These are phyloP conservation scores for Thunnus thynnus DNA, from an alignment of 2,113 vertebrate species.

Conservation along the genomic window DNA sequence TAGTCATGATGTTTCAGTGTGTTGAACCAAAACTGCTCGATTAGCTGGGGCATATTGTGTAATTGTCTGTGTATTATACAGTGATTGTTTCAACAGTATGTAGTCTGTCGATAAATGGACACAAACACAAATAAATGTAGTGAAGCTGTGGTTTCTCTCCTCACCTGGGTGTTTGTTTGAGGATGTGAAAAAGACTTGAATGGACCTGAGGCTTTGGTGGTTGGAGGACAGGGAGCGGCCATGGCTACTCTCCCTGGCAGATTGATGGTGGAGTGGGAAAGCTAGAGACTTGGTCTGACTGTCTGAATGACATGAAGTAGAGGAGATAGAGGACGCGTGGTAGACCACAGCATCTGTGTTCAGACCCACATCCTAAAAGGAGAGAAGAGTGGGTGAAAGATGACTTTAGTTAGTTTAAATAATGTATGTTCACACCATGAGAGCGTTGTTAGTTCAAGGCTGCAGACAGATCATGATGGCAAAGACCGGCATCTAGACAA, in stretches of 20 bases:
- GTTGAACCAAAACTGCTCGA: too few relatives aligned
- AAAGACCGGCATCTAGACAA: too few relatives aligned
- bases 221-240: conserved; percentile 44
- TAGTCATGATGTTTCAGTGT: too few relatives aligned
- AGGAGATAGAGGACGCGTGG: conserved; percentile 19
- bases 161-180: conserved; percentile 76
- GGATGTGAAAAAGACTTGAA: conserved; percentile 47
- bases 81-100: too few relatives aligned
- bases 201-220: conserved; percentile 51
- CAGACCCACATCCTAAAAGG: conserved; percentile 68
- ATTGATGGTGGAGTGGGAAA: conserved; percentile 54
- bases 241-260: conserved; percentile 41
- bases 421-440: too few relatives aligned
- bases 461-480: too few relatives aligned
- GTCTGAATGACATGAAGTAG: conserved; percentile 5
- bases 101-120: too few relatives aligned
- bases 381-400: neutral
- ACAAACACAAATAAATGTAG: too few relatives aligned
- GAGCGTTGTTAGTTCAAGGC: too few relatives aligned
- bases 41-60: too few relatives aligned
- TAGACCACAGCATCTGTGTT: conserved; percentile 65
- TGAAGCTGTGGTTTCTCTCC: neutral
- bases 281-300: conserved; percentile 69
- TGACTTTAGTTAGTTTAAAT: too few relatives aligned
- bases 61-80: too few relatives aligned